Percentiles rank a stretch among this genome's conserved stretches.
These are phyloP conservation scores for Sakesphorus luctuosus DNA, from an alignment of 2,113 vertebrate species.

Conservation along the genomic window DNA sequence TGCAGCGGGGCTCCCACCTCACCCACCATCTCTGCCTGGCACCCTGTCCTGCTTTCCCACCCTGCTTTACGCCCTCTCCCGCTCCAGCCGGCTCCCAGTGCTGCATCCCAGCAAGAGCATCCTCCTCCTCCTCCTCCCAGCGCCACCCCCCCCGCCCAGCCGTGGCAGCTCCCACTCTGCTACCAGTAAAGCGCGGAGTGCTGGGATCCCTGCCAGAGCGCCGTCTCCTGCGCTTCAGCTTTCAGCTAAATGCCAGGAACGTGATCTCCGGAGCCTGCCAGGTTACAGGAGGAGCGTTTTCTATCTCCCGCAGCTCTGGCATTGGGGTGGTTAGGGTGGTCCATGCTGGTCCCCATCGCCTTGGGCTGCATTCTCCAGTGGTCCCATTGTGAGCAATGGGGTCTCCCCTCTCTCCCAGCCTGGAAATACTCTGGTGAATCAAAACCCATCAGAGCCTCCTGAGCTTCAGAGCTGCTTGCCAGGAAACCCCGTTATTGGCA, in stretches of 20 bases:
- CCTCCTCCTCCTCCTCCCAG: neutral
- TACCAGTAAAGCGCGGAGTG: slow-evolving; percentile 37
- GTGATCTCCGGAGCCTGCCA: neutral
- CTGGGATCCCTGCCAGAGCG: slow-evolving; percentile 52
- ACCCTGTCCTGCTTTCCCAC: neutral
- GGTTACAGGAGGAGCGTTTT: neutral
- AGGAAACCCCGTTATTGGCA: accelerated
- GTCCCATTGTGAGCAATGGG: accelerated
- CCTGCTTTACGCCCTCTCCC: neutral
- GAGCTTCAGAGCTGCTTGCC: neutral
- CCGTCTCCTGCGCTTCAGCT: slow-evolving; percentile 24
- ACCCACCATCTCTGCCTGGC: neutral
- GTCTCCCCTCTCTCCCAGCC: neutral
- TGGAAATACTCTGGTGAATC: neutral
- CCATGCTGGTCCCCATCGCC: neutral
- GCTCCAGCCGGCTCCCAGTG: neutral
- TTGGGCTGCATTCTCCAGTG: neutral
- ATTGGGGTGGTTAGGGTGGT: accelerated
- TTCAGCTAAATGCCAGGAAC: slow-evolving; percentile 51
- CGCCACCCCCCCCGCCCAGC: neutral
- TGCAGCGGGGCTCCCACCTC: neutral
- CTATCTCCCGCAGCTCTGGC: neutral
- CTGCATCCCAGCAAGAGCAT: neutral
- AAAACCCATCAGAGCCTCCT: neutral
- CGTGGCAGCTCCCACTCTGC: neutral